phyloP scores from a whole-genome alignment of 2,888 invertebrate species.

The Athetis lepigone region DNA sequence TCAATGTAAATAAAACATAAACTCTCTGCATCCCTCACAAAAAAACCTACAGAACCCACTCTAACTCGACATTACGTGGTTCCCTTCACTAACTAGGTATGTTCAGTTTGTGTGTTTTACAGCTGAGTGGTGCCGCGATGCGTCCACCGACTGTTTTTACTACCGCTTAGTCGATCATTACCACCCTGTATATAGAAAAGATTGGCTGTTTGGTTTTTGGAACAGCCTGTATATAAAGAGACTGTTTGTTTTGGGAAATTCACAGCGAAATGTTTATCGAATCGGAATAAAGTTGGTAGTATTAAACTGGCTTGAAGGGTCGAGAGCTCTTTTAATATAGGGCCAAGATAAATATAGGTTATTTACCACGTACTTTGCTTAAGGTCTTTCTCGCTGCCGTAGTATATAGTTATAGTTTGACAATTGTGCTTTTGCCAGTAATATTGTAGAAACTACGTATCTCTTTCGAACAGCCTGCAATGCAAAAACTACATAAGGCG shows the following conservation, averaged over 20 bases:
- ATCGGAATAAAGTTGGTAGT: no score
- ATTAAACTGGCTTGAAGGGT: no score
- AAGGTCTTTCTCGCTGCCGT: no score
- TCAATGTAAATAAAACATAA: conserved; percentile 2
- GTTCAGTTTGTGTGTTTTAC: conserved; percentile 66
- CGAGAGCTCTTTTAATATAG: no score
- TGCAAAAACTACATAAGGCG: no score
- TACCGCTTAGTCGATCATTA: conserved; percentile 63
- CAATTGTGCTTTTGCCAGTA: no score
- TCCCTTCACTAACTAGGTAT: conserved; percentile 54
- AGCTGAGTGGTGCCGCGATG: conserved; percentile 55
- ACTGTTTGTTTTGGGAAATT: background rate
- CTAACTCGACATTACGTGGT: conserved; percentile 4
- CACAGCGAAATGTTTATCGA: background rate
- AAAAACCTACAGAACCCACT: conserved; percentile 44
- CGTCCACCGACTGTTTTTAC: conserved; percentile 59
- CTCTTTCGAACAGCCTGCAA: no score
- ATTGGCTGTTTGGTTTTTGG: conserved; percentile 33
- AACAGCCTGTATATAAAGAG: conserved; percentile 17
- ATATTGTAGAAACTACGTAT: no score
- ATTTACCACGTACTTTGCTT: no score
- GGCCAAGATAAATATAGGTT: no score
- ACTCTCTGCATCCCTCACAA: background rate
- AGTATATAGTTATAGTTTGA: no score
- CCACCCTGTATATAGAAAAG: conserved; percentile 43